These are phyloP conservation scores for Ctena decussata DNA, from an alignment of 2,888 invertebrate genomes.

Conservation along the genomic window DNA sequence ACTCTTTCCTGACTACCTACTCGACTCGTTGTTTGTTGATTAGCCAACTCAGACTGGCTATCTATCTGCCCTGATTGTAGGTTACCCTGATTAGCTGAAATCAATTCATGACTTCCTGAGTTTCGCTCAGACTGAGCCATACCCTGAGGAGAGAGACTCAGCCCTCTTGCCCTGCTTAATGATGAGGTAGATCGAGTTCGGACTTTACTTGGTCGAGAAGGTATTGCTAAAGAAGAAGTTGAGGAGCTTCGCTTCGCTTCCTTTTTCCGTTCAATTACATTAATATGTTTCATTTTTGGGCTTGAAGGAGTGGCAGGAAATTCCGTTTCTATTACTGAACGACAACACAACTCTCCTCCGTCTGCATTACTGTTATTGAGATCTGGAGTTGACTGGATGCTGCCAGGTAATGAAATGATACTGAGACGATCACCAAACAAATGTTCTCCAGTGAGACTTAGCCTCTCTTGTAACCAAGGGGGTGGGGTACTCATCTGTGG, in stretches of 20 bases:
- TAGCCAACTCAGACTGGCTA: constrained; percentile 32
- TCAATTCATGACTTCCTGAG: constrained; percentile 60
- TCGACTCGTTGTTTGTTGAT: neutral
- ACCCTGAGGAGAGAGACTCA: constrained; percentile 44
- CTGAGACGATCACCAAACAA: neutral
- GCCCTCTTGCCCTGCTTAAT: constrained; percentile 51
- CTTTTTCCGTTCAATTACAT: constrained; percentile 65
- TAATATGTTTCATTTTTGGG: constrained; percentile 81
- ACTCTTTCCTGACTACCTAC: neutral
- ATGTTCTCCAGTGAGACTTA: neutral
- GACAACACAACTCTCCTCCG: constrained; percentile 47
- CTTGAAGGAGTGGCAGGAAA: constrained; percentile 83
- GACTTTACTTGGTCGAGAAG: constrained; percentile 53
- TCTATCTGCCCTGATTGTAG: constrained; percentile 3
- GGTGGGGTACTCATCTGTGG: constrained; percentile 74
- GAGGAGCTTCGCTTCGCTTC: constrained; percentile 64
- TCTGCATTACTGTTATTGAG: constrained; percentile 8
- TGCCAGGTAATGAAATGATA: constrained; percentile 25
- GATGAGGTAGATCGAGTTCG: constrained; percentile 68
- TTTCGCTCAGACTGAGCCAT: constrained; percentile 43
- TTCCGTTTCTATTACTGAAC: constrained; percentile 82
- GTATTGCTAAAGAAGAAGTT: constrained; percentile 57
- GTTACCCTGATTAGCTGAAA: constrained; percentile 49
- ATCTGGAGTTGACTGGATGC: constrained; percentile 54
- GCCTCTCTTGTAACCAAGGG: neutral